A percentile compares a stretch with the other conserved stretches of the same genome.
Evolutionary conservation across 2,888 invertebrate species (phyloP).

Genomic region (Eremobia ochroleuca): DNA sequence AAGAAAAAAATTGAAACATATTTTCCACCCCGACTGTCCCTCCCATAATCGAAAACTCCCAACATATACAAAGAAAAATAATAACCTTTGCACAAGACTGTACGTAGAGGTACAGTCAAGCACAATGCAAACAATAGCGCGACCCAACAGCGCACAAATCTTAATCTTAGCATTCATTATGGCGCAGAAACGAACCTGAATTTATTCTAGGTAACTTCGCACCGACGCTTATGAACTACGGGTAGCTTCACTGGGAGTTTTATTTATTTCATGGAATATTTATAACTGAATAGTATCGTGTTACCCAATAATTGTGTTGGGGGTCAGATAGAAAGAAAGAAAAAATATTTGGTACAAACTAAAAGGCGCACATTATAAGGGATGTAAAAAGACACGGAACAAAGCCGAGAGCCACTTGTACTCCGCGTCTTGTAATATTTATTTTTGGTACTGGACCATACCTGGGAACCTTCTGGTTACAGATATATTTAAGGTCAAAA

Average conservation of each 20-base stretch:
- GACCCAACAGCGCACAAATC: constrained; percentile 87
- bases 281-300: neutral
- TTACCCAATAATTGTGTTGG: no score
- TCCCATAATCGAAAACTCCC: constrained; percentile 44
- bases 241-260: constrained; percentile 79
- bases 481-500: no score
- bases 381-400: no score
- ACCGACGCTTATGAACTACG: constrained; percentile 73
- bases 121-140: constrained; percentile 90
- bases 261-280: constrained; percentile 2
- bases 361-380: no score
- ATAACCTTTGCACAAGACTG: constrained; percentile 58
- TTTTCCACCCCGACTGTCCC: constrained; percentile 22
- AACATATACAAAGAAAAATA: constrained; percentile 57
- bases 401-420: no score
- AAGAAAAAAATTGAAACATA: neutral
- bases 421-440: no score
- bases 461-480: no score
- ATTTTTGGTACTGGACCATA: no score
- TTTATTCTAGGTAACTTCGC: constrained; percentile 86
- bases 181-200: constrained; percentile 88
- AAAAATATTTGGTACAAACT: no score
- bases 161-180: constrained; percentile 90
- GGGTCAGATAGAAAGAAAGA: no score
- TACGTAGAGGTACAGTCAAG: constrained; percentile 72